Base-by-base conservation (phyloP, 2,113 vertebrate genomes). In the Caranx melampygus region DNA sequence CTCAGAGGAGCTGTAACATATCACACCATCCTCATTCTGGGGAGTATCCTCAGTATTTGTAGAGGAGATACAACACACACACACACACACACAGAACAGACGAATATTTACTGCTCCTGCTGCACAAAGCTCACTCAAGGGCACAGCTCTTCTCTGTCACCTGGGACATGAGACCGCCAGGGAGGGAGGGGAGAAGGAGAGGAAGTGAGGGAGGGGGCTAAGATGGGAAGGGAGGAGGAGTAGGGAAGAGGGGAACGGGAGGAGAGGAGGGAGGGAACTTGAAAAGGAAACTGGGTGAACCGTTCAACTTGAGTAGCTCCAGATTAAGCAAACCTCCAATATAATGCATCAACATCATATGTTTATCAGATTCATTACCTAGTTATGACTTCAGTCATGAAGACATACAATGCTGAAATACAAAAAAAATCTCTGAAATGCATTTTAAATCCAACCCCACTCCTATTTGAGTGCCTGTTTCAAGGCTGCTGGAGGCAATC, bases 61-160 rank as follows among this genome's bases (percentile, higher is more conserved):
- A 16, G 15, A 64, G 44, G 69, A 67, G 44, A 74, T 59, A 66
- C 52, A 61, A 74, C 77, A 77, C 49, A 49, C 16, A 47, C 47
- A 59, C 26, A 26, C 26, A 67, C 15, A 60, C 9, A 58, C 59
- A 66, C 49, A 55, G 42, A 68, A 62, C n/a, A 63, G 64, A 79
- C 33, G 18, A 73, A 83, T 84, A 87, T 87, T 89, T 85, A 82
- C 77, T 86, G 82, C 82, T 86, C n/a, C 65, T 72, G 80, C 80
- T 81, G 76, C 75, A 78, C 6, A 20, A 71, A 80, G 83, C 60
- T 12, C n/a, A 77, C 86, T 92, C 90, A 92, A 92, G 91, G 92
- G 81, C 86, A 89, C 37, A 70, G 79, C 75, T 85, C 61, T 83
- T 35, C 74, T 87, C 26, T 64, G 78, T 87, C 88, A 87, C 74